Base-by-base conservation (phyloP, 2,113 vertebrate genomes). In the Genyomyrus donnyi region DNA sequence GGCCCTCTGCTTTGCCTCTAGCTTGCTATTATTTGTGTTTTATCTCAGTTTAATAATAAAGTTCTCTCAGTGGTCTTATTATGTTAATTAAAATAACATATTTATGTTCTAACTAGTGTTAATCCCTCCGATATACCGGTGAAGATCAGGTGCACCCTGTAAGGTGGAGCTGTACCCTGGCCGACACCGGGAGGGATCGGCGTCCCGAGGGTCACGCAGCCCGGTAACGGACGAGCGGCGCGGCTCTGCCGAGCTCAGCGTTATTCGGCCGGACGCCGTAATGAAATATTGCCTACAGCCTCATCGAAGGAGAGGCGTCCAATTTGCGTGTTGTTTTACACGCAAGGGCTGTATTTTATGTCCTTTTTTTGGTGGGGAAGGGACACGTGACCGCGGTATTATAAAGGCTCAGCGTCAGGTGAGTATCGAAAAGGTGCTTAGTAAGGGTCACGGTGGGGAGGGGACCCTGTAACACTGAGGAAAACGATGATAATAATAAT, bases 281-380 rank as follows among this genome's bases (percentile, higher is more conserved):
- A 90, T 92, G 91, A 93, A 91, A 93, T 91, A 93, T 91, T 85
- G 52, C 88, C 88, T 66, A 91, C 92, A 89, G 92, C 91, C 91
- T 92, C 91, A 80, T 88, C 45, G 62, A 58, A 74, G 89, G 87
- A 31, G 48, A 31, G n/a, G 88, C 31, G 53, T 92, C 35, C 86
- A 89, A 89, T 85, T 88, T 87, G 45, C 90, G 48, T 91, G 90
- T 92, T 91, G 90, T 87, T 89, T 88, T 53, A 53, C 85, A 35
- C 8, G 50, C 87, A 58, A 70, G 15, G 74, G 15, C 6, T 42
- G 27, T 35, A 42, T 80, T 80, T 80, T 80, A 39, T 42, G 13
- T 80, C n/a, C 17, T 80, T 80, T 35, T 77, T 42, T 77, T 77
- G 70, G 70, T 11, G 62, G 74, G 5, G 35, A 1, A 35, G 3